These are phyloP conservation scores for Leptopilina clavipes DNA, from an alignment of 1,140 invertebrate species.

Conservation along the genomic window DNA sequence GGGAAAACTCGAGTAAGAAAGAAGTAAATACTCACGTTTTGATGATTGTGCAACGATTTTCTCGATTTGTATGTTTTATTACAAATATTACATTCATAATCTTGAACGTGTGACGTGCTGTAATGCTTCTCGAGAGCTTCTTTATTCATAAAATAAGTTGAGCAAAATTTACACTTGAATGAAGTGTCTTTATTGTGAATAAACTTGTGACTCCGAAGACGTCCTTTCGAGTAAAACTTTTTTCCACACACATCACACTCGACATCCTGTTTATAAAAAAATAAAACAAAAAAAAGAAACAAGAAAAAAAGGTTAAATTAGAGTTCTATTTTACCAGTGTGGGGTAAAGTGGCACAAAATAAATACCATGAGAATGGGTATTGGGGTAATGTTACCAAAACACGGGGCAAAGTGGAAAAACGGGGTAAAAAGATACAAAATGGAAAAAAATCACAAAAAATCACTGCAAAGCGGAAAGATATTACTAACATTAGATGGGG, in stretches of 20 bases:
- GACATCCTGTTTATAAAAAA: conserved; percentile 54
- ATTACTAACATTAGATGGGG: too few relatives aligned
- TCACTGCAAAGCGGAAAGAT: too few relatives aligned
- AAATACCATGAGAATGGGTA: too few relatives aligned
- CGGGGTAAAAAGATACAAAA: too few relatives aligned
- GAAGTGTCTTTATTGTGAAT: conserved; percentile 59
- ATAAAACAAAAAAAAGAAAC: not conserved
- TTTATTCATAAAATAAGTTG: conserved; percentile 55
- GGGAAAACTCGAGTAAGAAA: conserved; percentile 1
- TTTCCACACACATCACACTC: conserved; percentile 58
- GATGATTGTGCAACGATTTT: conserved; percentile 64
- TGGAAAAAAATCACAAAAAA: too few relatives aligned
- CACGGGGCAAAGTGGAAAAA: too few relatives aligned
- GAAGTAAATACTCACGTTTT: conserved; percentile 56
- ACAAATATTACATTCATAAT: conserved; percentile 61
- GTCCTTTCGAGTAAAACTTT: conserved; percentile 58
- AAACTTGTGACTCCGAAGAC: conserved; percentile 58
- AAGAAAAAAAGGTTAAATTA: not conserved
- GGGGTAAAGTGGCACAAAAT: too few relatives aligned
- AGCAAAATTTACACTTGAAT: conserved; percentile 61
- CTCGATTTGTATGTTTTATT: conserved; percentile 55
- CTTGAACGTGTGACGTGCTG: conserved; percentile 53
- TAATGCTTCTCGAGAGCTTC: conserved; percentile 56
- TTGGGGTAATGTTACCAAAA: too few relatives aligned
- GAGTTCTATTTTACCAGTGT: too few relatives aligned